A percentile compares a stretch with the other conserved stretches of the same genome.
phyloP scores from a whole-genome alignment of 2,113 vertebrate species.

The Oxyruncus cristatus region DNA sequence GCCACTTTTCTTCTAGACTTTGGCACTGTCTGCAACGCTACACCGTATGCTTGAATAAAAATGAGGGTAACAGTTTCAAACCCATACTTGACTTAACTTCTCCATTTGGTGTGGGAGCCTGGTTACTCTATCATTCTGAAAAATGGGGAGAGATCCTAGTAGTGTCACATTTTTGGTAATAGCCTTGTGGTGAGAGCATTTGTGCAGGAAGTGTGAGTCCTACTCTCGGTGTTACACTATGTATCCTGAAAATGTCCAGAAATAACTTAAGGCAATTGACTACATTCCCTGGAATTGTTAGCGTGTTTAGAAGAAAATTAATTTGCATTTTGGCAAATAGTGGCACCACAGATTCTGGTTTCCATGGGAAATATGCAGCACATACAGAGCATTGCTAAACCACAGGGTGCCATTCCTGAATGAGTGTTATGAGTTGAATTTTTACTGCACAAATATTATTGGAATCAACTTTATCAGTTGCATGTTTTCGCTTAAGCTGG shows the following conservation, averaged over 20 bases:
- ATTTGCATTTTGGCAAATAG: neutral
- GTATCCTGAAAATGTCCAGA: neutral
- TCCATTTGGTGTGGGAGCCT: neutral
- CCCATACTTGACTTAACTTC: neutral
- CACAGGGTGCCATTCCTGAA: neutral
- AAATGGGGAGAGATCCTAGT: neutral
- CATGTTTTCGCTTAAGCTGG: neutral
- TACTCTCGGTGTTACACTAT: neutral
- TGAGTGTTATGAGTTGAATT: fast-evolving
- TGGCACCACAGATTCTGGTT: neutral
- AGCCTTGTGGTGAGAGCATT: neutral
- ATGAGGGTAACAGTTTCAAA: neutral
- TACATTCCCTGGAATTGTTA: neutral
- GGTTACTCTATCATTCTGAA: neutral
- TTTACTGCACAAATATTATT: neutral
- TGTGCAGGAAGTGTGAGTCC: neutral
- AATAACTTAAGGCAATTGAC: neutral
- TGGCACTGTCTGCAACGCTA: neutral
- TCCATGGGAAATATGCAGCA: neutral
- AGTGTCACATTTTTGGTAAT: neutral
- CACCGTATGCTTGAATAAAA: neutral
- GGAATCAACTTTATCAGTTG: neutral
- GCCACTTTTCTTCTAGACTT: neutral
- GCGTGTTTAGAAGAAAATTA: neutral
- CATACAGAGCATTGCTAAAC: neutral